These are phyloP conservation scores for Ectropis grisescens DNA, from an alignment of 1,140 invertebrate species.

Conservation along the genomic window DNA sequence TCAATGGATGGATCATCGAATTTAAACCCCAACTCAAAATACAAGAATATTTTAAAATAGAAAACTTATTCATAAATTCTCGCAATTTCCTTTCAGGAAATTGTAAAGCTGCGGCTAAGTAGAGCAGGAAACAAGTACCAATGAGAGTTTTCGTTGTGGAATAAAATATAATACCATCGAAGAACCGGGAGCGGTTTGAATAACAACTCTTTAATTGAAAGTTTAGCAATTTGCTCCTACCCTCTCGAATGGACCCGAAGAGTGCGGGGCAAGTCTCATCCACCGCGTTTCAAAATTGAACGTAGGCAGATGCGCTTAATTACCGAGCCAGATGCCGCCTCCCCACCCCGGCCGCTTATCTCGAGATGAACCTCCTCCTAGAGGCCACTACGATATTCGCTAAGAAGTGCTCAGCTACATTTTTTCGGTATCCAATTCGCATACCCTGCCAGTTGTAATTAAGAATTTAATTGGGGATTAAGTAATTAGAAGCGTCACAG, in stretches of 20 bases:
- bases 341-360: slow-evolving; percentile 26
- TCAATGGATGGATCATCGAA: slow-evolving; percentile 10
- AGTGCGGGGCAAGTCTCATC: slow-evolving; percentile 53
- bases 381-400: slow-evolving; percentile 26
- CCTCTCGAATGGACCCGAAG: slow-evolving; percentile 59
- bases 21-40: slow-evolving; percentile 5
- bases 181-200: slow-evolving; percentile 58
- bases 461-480: slow-evolving; percentile 22
- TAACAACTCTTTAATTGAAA: slow-evolving; percentile 70
- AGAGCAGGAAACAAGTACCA: slow-evolving; percentile 43
- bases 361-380: slow-evolving; percentile 33
- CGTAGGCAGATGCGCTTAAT: slow-evolving; percentile 67
- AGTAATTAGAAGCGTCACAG: slow-evolving; percentile 19
- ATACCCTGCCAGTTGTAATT: slow-evolving; percentile 15
- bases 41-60: slow-evolving; percentile 14
- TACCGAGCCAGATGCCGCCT: slow-evolving; percentile 51
- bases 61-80: slow-evolving; percentile 24
- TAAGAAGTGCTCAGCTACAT: slow-evolving; percentile 25
- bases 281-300: slow-evolving; percentile 64
- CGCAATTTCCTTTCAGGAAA: slow-evolving; percentile 17
- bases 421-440: slow-evolving; percentile 25
- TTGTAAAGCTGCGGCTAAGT: slow-evolving; percentile 28
- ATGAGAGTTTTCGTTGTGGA: slow-evolving; percentile 49
- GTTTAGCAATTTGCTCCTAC: slow-evolving; percentile 67
- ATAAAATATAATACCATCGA: slow-evolving; percentile 60